Percentiles rank a stretch among this genome's conserved stretches.
phyloP scores from a whole-genome alignment of 1,140 invertebrate species.

The Nasonia giraulti region DNA sequence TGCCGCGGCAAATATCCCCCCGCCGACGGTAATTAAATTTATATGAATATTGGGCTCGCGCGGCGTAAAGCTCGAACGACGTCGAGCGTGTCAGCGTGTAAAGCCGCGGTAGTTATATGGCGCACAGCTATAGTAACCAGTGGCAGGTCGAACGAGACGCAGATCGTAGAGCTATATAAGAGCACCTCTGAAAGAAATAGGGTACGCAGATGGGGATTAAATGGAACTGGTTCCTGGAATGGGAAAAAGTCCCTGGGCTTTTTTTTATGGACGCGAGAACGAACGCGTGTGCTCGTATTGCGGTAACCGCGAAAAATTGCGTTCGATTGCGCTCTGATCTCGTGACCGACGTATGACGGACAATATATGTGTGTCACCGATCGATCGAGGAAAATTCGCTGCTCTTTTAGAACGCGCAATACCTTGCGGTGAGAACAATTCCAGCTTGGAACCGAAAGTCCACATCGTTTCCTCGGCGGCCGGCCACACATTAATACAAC shows the following conservation, averaged over 20 bases:
- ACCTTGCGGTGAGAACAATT: no score
- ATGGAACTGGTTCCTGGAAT: not conserved
- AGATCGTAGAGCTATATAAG: slow-evolving; percentile 1
- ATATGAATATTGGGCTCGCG: not conserved
- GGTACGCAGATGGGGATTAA: slow-evolving; percentile 2
- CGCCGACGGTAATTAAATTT: not conserved
- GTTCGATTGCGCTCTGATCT: no score
- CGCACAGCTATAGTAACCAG: not conserved
- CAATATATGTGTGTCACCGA: no score
- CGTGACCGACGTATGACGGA: no score
- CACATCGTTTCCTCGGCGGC: not conserved
- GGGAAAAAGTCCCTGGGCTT: not conserved
- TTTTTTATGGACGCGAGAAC: slow-evolving; percentile 11
- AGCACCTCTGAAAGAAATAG: slow-evolving; percentile 17
- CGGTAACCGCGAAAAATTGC: no score
- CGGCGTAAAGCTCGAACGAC: not conserved
- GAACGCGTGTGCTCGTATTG: not conserved
- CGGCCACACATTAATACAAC: slow-evolving; percentile 23
- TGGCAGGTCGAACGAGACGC: not conserved
- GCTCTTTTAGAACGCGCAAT: no score
- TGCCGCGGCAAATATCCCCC: not conserved
- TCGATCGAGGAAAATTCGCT: no score
- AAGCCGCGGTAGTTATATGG: not conserved
- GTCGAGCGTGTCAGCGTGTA: not conserved
- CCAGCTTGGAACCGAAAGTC: not conserved